Evolutionary conservation across 2,113 vertebrate species (phyloP).

Genomic region (Psammodynastes pulverulentus): DNA sequence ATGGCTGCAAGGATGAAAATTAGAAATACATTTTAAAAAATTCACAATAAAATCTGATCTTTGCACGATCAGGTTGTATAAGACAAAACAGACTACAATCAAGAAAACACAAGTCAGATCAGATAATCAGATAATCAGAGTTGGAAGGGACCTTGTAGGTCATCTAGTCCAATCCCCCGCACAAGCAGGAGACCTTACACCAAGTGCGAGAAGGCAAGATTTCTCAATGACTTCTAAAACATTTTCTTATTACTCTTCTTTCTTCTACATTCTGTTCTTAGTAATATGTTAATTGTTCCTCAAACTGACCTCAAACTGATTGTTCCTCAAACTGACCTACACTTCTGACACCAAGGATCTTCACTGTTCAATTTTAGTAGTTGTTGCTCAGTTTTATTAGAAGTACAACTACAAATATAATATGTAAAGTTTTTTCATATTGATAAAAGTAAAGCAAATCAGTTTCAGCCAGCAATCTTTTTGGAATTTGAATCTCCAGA

Average conservation of each 20-base stretch:
- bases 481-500: background rate
- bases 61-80: background rate
- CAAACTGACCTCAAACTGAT: background rate
- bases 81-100: background rate
- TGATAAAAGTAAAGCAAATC: background rate
- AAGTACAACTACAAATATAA: background rate
- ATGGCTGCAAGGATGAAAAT: background rate
- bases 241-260: background rate
- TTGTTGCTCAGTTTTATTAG: background rate
- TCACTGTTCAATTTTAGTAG: background rate
- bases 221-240: background rate
- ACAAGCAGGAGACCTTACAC: too few species aligned
- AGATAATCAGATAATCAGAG: too few species aligned
- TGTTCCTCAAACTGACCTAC: background rate
- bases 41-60: background rate
- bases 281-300: background rate
- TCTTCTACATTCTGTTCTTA: background rate
- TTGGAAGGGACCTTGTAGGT: too few species aligned
- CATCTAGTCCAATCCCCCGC: too few species aligned
- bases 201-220: background rate
- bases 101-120: background rate
- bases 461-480: background rate
- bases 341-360: background rate
- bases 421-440: background rate
- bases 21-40: background rate